Conservation (phyloP, 2,797 vertebrate genomes). For the Sciaenops ocellatus region DNA sequence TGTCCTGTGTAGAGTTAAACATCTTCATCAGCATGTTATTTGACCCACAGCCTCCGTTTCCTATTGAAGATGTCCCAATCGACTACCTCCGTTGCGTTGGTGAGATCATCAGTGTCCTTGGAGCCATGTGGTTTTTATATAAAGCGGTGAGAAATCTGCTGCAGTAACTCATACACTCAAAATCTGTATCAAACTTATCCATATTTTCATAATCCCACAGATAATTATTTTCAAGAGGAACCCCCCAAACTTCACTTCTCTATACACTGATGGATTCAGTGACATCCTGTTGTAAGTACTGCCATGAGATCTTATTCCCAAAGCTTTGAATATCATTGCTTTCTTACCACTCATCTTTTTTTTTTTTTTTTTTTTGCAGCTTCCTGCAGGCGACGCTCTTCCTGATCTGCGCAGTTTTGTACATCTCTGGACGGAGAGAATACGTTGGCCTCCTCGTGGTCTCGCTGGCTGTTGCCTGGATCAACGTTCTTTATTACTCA, state of each 20-base stretch:
- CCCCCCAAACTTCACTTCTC: slow-evolving; percentile 83
- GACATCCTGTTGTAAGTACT: slow-evolving; percentile 90
- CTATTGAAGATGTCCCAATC: slow-evolving; percentile 55
- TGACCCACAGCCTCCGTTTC: slow-evolving; percentile 81
- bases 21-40: background rate
- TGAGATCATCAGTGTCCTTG: slow-evolving; percentile 85
- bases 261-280: slow-evolving; percentile 89
- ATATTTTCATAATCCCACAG: slow-evolving; percentile 68
- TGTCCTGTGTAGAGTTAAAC: no score
- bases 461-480: slow-evolving; percentile 91
- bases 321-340: background rate
- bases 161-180: background rate
- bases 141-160: slow-evolving; percentile 83
- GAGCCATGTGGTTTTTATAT: slow-evolving; percentile 90
- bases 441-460: slow-evolving; percentile 87
- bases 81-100: slow-evolving; percentile 85
- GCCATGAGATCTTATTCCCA: background rate
- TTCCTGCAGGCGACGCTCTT: slow-evolving; percentile 88
- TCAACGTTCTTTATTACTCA: slow-evolving; percentile 91
- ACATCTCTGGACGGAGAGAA: slow-evolving; percentile 70
- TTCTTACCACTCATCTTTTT: background rate
- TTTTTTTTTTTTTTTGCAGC: slow-evolving; percentile 74
- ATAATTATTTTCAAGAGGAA: slow-evolving; percentile 85
- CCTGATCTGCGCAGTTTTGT: slow-evolving; percentile 80
- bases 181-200: background rate